A percentile compares a stretch with the other conserved stretches of the same genome.
Conservation (phyloP, 2,888 invertebrate species). For the Pemphredon lugubris region DNA sequence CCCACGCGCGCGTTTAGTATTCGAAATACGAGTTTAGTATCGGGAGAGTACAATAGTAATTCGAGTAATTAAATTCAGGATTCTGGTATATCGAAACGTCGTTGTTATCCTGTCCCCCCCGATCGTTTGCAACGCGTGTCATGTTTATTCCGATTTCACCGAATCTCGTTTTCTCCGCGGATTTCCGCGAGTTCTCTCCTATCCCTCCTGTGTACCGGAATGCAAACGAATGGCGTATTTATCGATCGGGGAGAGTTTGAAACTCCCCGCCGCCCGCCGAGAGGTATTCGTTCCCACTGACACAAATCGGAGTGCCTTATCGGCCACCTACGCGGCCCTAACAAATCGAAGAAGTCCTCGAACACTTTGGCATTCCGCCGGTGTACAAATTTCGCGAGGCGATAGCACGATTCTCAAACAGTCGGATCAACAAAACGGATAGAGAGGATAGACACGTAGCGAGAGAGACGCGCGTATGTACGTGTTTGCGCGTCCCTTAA, state of each 20-base stretch:
- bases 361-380: background rate
- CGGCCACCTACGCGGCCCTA: conserved; percentile 3
- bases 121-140: background rate
- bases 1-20: too few species aligned
- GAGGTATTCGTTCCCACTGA: conserved; percentile 35
- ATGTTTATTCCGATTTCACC: conserved; percentile 12
- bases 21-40: too few species aligned
- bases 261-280: conserved; percentile 24
- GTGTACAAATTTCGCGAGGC: conserved; percentile 8
- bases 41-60: too few species aligned
- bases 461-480: background rate
- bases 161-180: conserved; percentile 4
- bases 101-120: background rate
- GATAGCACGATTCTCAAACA: background rate
- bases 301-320: conserved; percentile 46
- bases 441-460: background rate
- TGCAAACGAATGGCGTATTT: conserved; percentile 27
- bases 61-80: too few species aligned
- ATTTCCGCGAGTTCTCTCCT: background rate
- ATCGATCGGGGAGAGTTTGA: conserved; percentile 29
- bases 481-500: conserved; percentile 8
- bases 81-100: too few species aligned
- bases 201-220: conserved; percentile 6
- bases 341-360: background rate
- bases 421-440: conserved; percentile 16